A percentile compares a stretch with the other conserved stretches of the same genome.
phyloP scores from a whole-genome alignment of 2,113 vertebrate genomes.

The Dipodomys stephensi region DNA sequence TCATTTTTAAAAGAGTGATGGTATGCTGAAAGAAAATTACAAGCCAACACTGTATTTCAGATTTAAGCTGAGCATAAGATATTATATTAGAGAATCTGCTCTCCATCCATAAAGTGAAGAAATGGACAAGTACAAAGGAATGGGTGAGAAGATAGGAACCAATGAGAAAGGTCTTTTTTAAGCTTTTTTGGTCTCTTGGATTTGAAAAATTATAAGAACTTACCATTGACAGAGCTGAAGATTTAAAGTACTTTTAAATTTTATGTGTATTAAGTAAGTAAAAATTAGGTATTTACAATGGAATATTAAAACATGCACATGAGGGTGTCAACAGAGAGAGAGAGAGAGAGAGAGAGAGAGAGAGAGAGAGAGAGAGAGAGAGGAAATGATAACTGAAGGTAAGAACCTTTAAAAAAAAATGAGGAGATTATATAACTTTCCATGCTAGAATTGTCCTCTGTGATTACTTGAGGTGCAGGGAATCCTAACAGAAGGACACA shows the following conservation, averaged over 20 bases:
- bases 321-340: not conserved
- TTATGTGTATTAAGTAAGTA: not conserved
- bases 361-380: not conserved
- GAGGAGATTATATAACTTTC: not conserved
- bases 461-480: not conserved
- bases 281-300: not conserved
- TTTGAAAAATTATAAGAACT: not conserved
- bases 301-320: not conserved
- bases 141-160: not conserved
- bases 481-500: not conserved
- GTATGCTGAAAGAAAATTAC: not conserved
- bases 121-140: not conserved
- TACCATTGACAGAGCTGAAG: not conserved
- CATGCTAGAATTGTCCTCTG: not conserved
- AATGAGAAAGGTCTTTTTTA: not conserved
- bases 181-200: not conserved
- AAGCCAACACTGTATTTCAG: not conserved
- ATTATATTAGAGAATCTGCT: not conserved
- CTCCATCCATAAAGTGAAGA: not conserved
- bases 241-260: constrained; percentile 11
- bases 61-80: not conserved
- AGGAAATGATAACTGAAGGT: not conserved
- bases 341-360: not conserved
- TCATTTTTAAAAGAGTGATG: not conserved
- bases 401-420: not conserved